Percentiles rank a stretch among this genome's conserved stretches.
Evolutionary conservation across 2,888 invertebrate genomes (phyloP).

Genomic region (Synanthedon andrenaeformis): DNA sequence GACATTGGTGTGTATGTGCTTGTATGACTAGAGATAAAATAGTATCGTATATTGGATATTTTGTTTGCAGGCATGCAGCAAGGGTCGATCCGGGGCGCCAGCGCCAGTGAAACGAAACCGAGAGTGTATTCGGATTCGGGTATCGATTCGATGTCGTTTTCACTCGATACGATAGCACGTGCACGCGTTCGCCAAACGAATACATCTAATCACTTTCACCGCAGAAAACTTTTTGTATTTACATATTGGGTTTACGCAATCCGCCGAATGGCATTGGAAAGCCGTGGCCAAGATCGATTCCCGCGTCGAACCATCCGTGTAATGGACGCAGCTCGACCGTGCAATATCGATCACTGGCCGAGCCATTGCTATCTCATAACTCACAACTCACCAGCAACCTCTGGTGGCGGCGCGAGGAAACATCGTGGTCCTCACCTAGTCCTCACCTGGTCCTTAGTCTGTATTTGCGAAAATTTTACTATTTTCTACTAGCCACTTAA

Average conservation of each 20-base stretch:
- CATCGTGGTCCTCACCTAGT: too few relatives aligned
- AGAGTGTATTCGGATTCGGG: conserved; percentile 30
- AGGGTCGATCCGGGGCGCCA: conserved; percentile 2
- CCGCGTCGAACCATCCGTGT: conserved; percentile 7
- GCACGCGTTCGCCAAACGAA: neutral
- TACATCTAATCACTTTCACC: conserved; percentile 34
- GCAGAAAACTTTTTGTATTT: conserved; percentile 29
- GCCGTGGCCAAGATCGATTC: neutral
- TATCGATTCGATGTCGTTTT: conserved; percentile 11
- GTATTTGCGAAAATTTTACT: too few relatives aligned
- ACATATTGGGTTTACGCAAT: conserved; percentile 30
- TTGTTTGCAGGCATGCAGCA: neutral
- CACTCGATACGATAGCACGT: conserved; percentile 4
- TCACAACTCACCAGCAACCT: too few relatives aligned
- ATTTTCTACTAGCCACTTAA: too few relatives aligned
- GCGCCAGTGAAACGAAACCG: conserved; percentile 31
- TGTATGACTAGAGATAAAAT: too few relatives aligned
- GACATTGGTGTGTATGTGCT: too few relatives aligned
- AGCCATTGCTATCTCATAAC: neutral
- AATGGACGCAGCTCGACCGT: conserved; percentile 8
- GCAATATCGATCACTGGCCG: neutral
- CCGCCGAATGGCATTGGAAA: conserved; percentile 1
- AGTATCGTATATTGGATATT: neutral
- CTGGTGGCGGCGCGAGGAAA: too few relatives aligned
- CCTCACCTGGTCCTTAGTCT: too few relatives aligned